Base-by-base conservation (phyloP, 1,140 invertebrate species). In the Chelonus insularis region DNA sequence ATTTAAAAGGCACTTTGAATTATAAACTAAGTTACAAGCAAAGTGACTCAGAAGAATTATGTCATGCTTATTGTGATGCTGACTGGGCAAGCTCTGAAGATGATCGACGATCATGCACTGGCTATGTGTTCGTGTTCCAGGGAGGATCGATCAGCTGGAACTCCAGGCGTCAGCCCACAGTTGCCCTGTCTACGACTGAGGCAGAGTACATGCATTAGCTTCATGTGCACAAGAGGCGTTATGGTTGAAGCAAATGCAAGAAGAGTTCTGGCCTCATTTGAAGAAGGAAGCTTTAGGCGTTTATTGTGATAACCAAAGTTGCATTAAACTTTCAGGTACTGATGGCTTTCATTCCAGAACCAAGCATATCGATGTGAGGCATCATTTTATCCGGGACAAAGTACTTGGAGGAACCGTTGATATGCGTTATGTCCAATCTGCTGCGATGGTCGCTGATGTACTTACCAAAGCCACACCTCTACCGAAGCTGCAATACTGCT, bases 111-210 rank as follows among this genome's bases (percentile, higher is more conserved):
- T 68, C 68, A 14, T 57, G 52, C 50, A 68, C 59, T 7, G 74
- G 75, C 18, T 73, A 70, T 50, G 62, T 71, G 4, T 68, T 75
- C 51, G 47, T 62, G 1, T 60, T 67, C 7, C 58, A 58, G 16
- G 67, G 63, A 37, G 66, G 25, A 12, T n/a, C 71, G 5, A 67
- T 77, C 54, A 61, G 45, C 7, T 80, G 75, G 79, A 52, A 18
- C 0, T 68, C 64, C 9, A 67, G 72, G 57, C 71, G 71, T 52
- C 79, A 82, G 63, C 57, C 36, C 1, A 73, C 70, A 34, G 70
- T 76, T 7, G 70, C 79, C 7, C 32, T 80, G 8, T 81, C 77
- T 1, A 72, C 69, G 6, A 72, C 69, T 3, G 79, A 73, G 52
- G 65, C 77, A 11, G 75, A 80, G 55, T 79, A 77, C 57, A 70